These are phyloP conservation scores for Folsomia manolachei DNA, from an alignment of 2,888 invertebrate species.

Conservation along the genomic window DNA sequence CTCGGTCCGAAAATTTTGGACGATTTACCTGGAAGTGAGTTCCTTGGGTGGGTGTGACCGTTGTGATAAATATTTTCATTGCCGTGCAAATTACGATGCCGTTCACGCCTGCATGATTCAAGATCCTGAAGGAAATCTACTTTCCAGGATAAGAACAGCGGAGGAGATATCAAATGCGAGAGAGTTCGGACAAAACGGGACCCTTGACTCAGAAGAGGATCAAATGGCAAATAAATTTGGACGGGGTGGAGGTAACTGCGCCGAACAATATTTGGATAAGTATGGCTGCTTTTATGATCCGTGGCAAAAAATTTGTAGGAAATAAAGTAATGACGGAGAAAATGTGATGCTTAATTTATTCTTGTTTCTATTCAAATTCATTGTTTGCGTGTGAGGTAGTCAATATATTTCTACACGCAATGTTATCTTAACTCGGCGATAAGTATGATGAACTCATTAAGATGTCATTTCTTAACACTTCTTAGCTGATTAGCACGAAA, in stretches of 20 bases:
- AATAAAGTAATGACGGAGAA: no score
- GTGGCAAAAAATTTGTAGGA: background rate
- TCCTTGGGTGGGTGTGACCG: background rate
- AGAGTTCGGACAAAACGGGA: background rate
- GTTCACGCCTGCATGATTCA: background rate
- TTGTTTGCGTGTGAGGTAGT: no score
- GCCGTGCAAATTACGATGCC: background rate
- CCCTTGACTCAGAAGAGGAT: background rate
- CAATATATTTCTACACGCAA: no score
- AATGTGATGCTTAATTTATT: no score
- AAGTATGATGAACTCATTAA: no score
- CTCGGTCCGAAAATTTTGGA: background rate
- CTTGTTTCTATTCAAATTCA: no score
- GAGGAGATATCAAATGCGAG: background rate
- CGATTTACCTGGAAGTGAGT: background rate
- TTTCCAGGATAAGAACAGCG: background rate
- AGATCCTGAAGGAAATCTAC: background rate
- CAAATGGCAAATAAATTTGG: background rate
- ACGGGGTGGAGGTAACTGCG: background rate
- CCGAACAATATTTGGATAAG: background rate
- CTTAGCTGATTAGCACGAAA: no score
- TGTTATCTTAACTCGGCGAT: no score
- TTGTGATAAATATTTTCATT: constrained; percentile 1
- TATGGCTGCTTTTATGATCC: background rate
- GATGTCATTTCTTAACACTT: no score